These are phyloP conservation scores for Psococerastis gibbosa DNA, from an alignment of 2,888 invertebrate genomes.

Conservation along the genomic window DNA sequence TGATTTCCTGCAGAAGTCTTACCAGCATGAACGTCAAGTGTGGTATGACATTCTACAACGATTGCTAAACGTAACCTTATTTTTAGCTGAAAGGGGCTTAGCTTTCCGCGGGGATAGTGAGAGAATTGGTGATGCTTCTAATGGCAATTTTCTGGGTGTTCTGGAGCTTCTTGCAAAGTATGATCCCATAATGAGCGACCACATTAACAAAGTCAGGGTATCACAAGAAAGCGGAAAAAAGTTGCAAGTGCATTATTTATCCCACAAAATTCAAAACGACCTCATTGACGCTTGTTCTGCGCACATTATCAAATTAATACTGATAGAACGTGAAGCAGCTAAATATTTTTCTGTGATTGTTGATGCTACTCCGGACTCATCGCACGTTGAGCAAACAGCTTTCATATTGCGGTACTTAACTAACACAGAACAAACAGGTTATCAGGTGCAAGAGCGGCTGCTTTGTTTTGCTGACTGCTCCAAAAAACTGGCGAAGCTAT, in stretches of 20 bases:
- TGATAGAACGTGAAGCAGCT: conserved; percentile 13
- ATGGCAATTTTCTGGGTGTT: conserved; percentile 15
- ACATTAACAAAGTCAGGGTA: conserved; percentile 14
- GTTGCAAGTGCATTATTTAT: not conserved
- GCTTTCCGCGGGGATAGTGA: not conserved
- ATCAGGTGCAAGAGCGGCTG: conserved; percentile 11
- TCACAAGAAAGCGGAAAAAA: conserved; percentile 11
- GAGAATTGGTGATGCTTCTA: not conserved
- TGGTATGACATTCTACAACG: not conserved
- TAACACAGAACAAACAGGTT: conserved; percentile 8
- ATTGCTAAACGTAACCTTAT: not conserved
- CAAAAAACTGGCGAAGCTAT: conserved; percentile 13
- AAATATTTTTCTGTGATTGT: conserved; percentile 15
- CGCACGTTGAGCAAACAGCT: conserved; percentile 15
- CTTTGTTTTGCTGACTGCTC: conserved; percentile 11
- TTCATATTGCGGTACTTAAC: conserved; percentile 12
- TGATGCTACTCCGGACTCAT: conserved; percentile 16
- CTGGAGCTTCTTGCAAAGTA: conserved; percentile 15
- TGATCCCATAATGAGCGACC: conserved; percentile 15
- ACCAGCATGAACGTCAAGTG: not conserved
- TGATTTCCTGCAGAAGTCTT: not conserved
- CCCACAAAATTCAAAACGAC: conserved; percentile 15
- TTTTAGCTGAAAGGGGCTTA: not conserved
- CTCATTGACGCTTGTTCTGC: conserved; percentile 14
- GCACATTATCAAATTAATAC: conserved; percentile 11